Conservation (phyloP, 2,888 invertebrate genomes). For the Nemotelus pantherinus region DNA sequence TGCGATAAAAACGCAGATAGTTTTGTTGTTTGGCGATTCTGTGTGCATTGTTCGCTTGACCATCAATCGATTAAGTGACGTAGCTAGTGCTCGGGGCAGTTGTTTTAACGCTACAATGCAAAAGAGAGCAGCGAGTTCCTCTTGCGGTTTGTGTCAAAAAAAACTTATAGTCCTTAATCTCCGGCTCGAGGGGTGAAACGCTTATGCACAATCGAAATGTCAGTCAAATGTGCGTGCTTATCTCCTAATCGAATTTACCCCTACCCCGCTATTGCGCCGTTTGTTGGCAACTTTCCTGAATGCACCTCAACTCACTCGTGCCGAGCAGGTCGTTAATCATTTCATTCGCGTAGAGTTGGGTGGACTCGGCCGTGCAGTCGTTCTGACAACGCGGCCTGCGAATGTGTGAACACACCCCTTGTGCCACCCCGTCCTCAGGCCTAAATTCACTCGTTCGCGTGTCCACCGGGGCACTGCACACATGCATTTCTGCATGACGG, state of each 20-base stretch:
- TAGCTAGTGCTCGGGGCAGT: not conserved
- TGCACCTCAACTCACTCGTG: conserved; percentile 10
- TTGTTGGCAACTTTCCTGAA: not conserved
- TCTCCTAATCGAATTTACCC: not conserved
- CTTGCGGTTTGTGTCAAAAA: too few species aligned
- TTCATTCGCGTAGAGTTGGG: conserved; percentile 30
- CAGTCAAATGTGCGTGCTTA: conserved; percentile 18
- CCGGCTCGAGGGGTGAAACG: not conserved
- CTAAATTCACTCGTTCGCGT: not conserved
- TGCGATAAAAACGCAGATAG: conserved; percentile 32
- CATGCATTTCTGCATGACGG: conserved; percentile 27
- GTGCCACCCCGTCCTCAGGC: not conserved
- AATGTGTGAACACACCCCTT: conserved; percentile 12
- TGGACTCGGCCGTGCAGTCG: conserved; percentile 3
- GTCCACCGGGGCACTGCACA: conserved; percentile 9
- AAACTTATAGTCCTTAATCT: too few species aligned
- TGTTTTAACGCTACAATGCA: not conserved
- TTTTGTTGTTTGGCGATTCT: conserved; percentile 4
- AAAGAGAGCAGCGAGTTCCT: not conserved
- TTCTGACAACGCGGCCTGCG: conserved; percentile 11
- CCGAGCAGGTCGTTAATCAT: conserved; percentile 34
- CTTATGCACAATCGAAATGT: conserved; percentile 2
- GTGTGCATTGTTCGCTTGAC: not conserved
- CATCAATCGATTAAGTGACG: not conserved
- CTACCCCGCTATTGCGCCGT: not conserved